Percentiles rank a stretch among this genome's conserved stretches.
Conservation (phyloP, 2,888 invertebrate genomes). For the Liodrosophila aerea region DNA sequence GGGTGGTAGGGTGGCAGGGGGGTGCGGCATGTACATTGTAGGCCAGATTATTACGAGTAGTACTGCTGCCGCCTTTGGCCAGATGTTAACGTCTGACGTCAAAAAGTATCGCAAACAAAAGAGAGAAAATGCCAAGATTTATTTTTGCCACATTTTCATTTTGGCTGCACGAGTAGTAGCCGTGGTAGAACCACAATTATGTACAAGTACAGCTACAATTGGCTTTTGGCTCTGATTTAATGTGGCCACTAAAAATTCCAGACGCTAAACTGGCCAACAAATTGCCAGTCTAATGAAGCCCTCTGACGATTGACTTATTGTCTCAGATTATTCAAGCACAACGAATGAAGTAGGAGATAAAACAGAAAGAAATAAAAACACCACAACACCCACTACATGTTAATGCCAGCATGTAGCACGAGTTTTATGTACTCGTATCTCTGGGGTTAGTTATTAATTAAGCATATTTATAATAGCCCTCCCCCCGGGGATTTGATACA, state of each 20-base stretch:
- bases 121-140: slow-evolving; percentile 19
- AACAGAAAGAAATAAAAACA: slow-evolving; percentile 11
- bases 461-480: slow-evolving; percentile 23
- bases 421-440: slow-evolving; percentile 33
- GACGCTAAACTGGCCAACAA: slow-evolving; percentile 32
- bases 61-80: slow-evolving; percentile 27
- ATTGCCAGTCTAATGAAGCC: slow-evolving; percentile 58
- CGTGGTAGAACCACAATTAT: slow-evolving; percentile 19
- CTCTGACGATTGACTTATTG: slow-evolving; percentile 70
- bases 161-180: slow-evolving; percentile 10
- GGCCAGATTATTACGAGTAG: slow-evolving; percentile 1
- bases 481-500: slow-evolving; percentile 31
- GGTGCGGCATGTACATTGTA: slow-evolving; percentile 1
- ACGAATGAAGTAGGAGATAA: no score
- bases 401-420: slow-evolving; percentile 11
- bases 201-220: slow-evolving; percentile 42
- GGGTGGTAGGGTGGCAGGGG: background rate
- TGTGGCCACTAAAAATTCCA: slow-evolving; percentile 67
- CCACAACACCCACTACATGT: slow-evolving; percentile 20
- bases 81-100: slow-evolving; percentile 68
- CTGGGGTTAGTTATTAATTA: slow-evolving; percentile 39
- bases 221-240: slow-evolving; percentile 52
- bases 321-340: slow-evolving; percentile 47
- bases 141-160: slow-evolving; percentile 16
- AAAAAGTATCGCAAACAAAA: slow-evolving; percentile 26